These are phyloP conservation scores for Gnatocerus cornutus DNA, from an alignment of 2,888 invertebrate genomes.

Conservation along the genomic window DNA sequence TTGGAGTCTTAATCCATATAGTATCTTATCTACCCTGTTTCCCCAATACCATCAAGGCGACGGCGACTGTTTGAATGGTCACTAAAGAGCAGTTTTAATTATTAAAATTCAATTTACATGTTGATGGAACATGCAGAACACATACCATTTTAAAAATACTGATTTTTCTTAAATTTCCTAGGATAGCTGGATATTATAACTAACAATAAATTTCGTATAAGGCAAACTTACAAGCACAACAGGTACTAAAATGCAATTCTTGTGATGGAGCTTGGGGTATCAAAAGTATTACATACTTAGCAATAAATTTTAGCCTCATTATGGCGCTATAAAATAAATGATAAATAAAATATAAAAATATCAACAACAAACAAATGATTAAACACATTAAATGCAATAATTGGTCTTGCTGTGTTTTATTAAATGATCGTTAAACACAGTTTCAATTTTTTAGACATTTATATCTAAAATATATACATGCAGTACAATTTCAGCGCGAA, in stretches of 20 bases:
- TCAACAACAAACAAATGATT: conserved; percentile 45
- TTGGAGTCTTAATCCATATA: conserved; percentile 14
- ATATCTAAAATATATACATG: conserved; percentile 37
- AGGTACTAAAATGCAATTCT: conserved; percentile 43
- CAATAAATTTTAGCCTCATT: conserved; percentile 38
- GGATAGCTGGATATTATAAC: conserved; percentile 13
- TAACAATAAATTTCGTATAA: conserved; percentile 44
- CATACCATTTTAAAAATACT: conserved; percentile 9
- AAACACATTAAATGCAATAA: conserved; percentile 44
- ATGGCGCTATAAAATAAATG: conserved; percentile 38
- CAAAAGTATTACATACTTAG: conserved; percentile 2
- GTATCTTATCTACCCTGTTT: conserved; percentile 36
- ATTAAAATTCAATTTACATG: conserved; percentile 4
- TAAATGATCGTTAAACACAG: conserved; percentile 10
- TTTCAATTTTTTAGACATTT: conserved; percentile 7
- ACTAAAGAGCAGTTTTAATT: conserved; percentile 11
- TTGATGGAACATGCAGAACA: conserved; percentile 4
- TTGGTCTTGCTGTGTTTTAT: conserved; percentile 45
- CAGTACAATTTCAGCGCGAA: conserved; percentile 44
- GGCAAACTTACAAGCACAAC: conserved; percentile 46
- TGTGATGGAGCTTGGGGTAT: background rate
- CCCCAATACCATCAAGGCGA: background rate
- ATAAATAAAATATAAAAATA: conserved; percentile 48
- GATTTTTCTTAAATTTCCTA: conserved; percentile 20
- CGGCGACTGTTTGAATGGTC: background rate